Conservation (phyloP, 2,797 vertebrate species). For the Champsocephalus esox region DNA sequence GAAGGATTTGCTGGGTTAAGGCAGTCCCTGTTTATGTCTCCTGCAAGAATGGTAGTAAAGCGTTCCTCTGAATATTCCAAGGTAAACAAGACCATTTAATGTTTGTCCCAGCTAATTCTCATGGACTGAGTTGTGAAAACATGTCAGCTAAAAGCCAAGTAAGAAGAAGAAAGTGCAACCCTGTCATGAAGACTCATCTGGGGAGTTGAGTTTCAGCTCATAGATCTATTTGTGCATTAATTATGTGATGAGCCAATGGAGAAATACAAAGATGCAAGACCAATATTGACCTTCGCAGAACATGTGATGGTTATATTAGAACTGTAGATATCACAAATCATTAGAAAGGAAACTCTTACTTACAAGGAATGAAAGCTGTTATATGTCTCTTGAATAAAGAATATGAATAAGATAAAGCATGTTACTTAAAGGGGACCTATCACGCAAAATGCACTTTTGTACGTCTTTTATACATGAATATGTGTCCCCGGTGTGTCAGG, state of each 20-base stretch:
- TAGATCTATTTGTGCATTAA: neutral
- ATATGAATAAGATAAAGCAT: neutral
- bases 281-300: slow-evolving; percentile 3
- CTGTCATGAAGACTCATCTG: slow-evolving; percentile 18
- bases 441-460: too few relatives aligned
- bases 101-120: slow-evolving; percentile 64
- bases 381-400: neutral
- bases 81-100: slow-evolving; percentile 63
- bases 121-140: slow-evolving; percentile 42
- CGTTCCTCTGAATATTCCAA: slow-evolving; percentile 61
- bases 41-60: slow-evolving; percentile 64
- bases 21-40: slow-evolving; percentile 39
- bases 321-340: neutral
- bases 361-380: neutral
- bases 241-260: slow-evolving; percentile 5
- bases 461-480: too few relatives aligned
- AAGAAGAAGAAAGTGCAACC: slow-evolving; percentile 8
- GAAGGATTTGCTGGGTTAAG: slow-evolving; percentile 36
- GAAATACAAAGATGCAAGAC: neutral
- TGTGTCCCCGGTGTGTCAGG: too few relatives aligned
- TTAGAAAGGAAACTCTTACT: neutral
- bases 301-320: neutral
- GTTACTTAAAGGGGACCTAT: neutral
- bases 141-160: slow-evolving; percentile 24
- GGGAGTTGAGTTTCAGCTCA: neutral